Conservation (phyloP, 2,113 vertebrate genomes). For the Coturnix japonica region DNA sequence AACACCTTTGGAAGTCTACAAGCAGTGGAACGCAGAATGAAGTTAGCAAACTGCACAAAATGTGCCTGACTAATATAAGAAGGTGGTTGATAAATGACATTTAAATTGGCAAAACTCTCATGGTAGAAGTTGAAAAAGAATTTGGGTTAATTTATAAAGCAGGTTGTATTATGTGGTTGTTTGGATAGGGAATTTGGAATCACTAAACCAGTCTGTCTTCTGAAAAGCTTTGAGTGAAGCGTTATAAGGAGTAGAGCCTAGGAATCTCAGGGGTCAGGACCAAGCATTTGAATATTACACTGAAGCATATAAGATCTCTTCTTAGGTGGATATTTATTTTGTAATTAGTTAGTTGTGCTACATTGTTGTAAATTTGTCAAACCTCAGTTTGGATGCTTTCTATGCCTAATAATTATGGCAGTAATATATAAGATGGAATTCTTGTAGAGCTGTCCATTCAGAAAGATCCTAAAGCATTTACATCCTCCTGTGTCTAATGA, state of each 20-base stretch:
- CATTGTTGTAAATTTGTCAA: neutral
- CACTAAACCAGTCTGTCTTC: neutral
- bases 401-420: neutral
- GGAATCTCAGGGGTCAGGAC: neutral
- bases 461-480: neutral
- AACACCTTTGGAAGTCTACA: neutral
- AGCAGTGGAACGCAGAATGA: neutral
- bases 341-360: neutral
- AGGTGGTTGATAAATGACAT: neutral
- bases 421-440: neutral
- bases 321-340: neutral
- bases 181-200: neutral
- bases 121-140: neutral
- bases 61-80: neutral
- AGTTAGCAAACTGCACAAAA: neutral
- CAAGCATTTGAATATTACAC: neutral
- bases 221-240: neutral
- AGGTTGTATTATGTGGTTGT: neutral
- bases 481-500: neutral
- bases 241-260: neutral
- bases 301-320: neutral
- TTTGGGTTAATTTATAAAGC: neutral
- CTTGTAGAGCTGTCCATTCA: neutral
- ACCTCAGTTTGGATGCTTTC: neutral
- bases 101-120: neutral